These are phyloP conservation scores for Thecophora atra DNA, from an alignment of 2,888 invertebrate species.

Conservation along the genomic window DNA sequence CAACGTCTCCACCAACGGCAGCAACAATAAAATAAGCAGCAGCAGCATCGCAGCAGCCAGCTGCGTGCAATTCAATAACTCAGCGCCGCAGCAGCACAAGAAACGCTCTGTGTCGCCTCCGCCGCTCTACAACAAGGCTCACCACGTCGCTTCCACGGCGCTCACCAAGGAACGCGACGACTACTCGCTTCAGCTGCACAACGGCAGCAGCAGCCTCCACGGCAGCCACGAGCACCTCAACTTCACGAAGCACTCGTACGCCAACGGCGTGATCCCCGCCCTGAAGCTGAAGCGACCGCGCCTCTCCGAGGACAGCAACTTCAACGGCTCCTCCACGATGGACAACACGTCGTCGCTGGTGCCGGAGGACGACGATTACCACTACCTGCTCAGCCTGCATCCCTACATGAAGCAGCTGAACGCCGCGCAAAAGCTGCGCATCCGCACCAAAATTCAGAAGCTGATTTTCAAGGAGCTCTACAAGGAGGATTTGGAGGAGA, in stretches of 20 bases:
- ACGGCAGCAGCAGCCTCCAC: conserved; percentile 43
- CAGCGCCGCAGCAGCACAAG: conserved; percentile 22
- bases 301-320: conserved; percentile 62
- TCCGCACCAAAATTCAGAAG: conserved; percentile 66
- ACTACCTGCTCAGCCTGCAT: conserved; percentile 64
- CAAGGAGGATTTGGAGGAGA: conserved; percentile 65
- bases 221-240: conserved; percentile 56
- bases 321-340: conserved; percentile 64
- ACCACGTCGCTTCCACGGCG: conserved; percentile 55
- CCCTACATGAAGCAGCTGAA: conserved; percentile 65
- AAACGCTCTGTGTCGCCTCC: conserved; percentile 61
- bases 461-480: conserved; percentile 66
- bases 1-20: conserved; percentile 23
- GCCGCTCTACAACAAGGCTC: conserved; percentile 60
- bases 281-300: conserved; percentile 62
- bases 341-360: conserved; percentile 54
- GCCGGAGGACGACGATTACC: conserved; percentile 65
- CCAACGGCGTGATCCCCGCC: conserved; percentile 61
- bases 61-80: conserved; percentile 40
- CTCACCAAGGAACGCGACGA: conserved; percentile 51
- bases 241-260: conserved; percentile 60
- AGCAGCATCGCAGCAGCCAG: conserved; percentile 36
- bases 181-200: conserved; percentile 48
- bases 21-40: conserved; percentile 2
- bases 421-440: conserved; percentile 63